These are phyloP conservation scores for Drosophila watanabei DNA, from an alignment of 1,140 invertebrate genomes.

Conservation along the genomic window DNA sequence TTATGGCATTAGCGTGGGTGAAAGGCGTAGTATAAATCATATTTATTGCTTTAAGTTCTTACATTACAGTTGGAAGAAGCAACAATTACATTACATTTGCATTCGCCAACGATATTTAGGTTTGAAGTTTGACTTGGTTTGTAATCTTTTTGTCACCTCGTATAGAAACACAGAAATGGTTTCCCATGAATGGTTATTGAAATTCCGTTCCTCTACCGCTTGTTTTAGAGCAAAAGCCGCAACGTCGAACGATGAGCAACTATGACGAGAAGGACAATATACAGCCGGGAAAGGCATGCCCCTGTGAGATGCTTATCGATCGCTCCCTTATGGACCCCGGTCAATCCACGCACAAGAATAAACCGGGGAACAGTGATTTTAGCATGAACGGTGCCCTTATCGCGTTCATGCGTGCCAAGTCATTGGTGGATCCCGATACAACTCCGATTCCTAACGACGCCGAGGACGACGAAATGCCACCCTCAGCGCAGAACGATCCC, in stretches of 20 bases:
- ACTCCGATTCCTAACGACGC: neutral
- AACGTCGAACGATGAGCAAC: neutral
- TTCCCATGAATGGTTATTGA: neutral
- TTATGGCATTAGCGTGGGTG: neutral
- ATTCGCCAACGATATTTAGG: neutral
- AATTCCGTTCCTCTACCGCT: neutral
- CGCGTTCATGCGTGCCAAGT: neutral
- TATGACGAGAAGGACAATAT: neutral
- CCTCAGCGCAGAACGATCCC: neutral
- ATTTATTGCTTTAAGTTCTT: neutral
- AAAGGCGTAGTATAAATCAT: neutral
- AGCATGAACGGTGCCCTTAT: neutral
- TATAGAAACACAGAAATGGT: neutral
- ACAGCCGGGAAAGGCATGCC: neutral
- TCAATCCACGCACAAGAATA: neutral
- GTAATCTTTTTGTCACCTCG: neutral
- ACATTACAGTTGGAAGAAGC: no score
- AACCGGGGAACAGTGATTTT: conserved; percentile 5
- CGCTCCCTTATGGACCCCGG: neutral
- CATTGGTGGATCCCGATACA: no score
- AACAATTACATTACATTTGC: neutral
- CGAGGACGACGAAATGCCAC: neutral
- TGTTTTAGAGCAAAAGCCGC: neutral
- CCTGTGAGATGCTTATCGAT: neutral
- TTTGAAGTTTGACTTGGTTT: neutral